A percentile compares a stretch with the other conserved stretches of the same genome.
phyloP scores from a whole-genome alignment of 2,888 invertebrate species.

The Leptopilina drosophilae region DNA sequence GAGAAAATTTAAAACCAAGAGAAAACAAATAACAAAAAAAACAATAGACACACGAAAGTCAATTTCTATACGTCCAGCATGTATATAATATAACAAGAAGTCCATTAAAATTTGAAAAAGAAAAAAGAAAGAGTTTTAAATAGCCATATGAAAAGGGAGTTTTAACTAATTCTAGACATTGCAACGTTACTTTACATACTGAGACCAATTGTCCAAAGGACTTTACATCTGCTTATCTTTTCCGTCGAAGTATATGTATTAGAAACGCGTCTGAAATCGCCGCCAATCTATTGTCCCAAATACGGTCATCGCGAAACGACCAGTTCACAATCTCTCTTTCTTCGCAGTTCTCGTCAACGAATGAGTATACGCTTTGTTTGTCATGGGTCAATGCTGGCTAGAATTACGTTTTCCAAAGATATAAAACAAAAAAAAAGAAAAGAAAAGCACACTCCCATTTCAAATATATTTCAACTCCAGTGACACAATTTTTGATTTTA shows the following conservation, averaged over 20 bases:
- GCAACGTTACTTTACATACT: constrained; percentile 25
- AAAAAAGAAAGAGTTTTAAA: constrained; percentile 11
- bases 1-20: too few species aligned
- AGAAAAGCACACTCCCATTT: background rate
- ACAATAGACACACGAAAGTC: background rate
- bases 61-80: background rate
- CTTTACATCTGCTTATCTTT: constrained; percentile 34
- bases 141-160: background rate
- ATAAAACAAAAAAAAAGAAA: background rate
- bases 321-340: constrained; percentile 28
- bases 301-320: constrained; percentile 40
- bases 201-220: constrained; percentile 14
- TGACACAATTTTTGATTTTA: constrained; percentile 25
- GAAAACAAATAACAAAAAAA: too few species aligned
- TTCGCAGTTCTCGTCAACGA: constrained; percentile 28
- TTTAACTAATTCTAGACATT: constrained; percentile 24
- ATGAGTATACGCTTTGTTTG: constrained; percentile 4
- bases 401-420: constrained; percentile 10
- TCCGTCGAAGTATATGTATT: constrained; percentile 35
- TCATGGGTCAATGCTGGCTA: constrained; percentile 31
- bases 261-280: constrained; percentile 38
- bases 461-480: constrained; percentile 31
- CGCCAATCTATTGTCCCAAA: constrained; percentile 40
- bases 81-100: background rate
- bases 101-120: background rate